Evolutionary conservation across 2,113 vertebrate species (phyloP).

Genomic region (Pogonocichla stellata): DNA sequence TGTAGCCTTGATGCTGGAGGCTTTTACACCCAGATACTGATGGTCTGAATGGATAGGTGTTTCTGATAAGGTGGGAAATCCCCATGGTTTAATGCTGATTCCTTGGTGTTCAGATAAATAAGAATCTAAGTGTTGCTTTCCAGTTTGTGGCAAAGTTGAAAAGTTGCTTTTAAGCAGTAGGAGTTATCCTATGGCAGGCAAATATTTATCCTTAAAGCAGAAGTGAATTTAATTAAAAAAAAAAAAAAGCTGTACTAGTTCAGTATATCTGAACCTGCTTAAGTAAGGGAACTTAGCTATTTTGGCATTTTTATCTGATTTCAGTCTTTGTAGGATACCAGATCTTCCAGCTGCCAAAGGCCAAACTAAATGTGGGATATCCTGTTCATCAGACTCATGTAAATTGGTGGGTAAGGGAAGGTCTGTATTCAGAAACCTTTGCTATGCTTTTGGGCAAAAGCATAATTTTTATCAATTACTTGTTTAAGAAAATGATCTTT

Average conservation of each 20-base stretch:
- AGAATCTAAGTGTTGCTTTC: neutral
- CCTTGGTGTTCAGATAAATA: neutral
- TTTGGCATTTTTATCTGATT: neutral
- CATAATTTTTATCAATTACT: neutral
- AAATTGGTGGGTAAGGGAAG: neutral
- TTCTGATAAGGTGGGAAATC: neutral
- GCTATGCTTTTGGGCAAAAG: neutral
- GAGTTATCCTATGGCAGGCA: neutral
- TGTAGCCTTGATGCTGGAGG: neutral
- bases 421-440: neutral
- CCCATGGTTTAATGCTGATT: neutral
- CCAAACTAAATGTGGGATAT: neutral
- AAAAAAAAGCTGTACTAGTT: neutral
- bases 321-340: neutral
- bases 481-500: neutral
- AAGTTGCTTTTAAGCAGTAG: neutral
- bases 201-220: neutral
- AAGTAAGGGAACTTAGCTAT: neutral
- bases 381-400: neutral
- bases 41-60: neutral
- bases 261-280: neutral
- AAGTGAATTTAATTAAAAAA: neutral
- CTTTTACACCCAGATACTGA: neutral
- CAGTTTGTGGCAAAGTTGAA: neutral
- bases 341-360: neutral